A percentile compares a stretch with the other conserved stretches of the same genome.
These are phyloP conservation scores for Morone saxatilis DNA, from an alignment of 2,113 vertebrate genomes.

Conservation along the genomic window DNA sequence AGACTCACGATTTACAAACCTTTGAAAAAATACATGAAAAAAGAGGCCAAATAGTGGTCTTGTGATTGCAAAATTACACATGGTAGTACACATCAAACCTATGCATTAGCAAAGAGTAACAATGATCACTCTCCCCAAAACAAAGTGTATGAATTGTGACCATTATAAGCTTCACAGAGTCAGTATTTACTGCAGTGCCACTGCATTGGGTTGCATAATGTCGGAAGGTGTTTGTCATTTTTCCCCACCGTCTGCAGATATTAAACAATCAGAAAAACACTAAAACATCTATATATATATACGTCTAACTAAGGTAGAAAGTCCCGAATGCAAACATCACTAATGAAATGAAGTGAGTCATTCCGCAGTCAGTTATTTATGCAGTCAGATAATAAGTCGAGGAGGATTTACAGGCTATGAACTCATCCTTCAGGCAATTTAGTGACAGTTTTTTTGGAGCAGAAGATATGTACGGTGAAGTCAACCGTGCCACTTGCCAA, in stretches of 20 bases:
- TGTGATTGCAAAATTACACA: not conserved
- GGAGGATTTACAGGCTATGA: conserved; percentile 8
- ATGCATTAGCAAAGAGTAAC: not conserved
- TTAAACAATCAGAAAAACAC: not conserved
- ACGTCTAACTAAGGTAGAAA: not conserved
- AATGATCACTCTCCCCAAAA: not conserved
- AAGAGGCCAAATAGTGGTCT: not conserved
- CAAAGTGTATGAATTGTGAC: not conserved
- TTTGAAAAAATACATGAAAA: not conserved
- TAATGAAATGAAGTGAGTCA: not conserved
- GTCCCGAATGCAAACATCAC: not conserved
- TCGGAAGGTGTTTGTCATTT: not conserved
- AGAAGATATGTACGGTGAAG: conserved; percentile 14
- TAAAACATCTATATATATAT: not conserved
- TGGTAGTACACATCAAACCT: not conserved
- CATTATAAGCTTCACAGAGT: not conserved
- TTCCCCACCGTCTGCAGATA: not conserved
- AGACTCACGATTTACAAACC: too few relatives aligned
- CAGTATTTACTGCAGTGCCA: not conserved
- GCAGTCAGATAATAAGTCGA: not conserved
- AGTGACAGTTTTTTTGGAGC: conserved; percentile 11
- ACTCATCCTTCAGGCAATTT: conserved; percentile 4
- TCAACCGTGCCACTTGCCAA: conserved; percentile 3
- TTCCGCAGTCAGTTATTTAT: not conserved
- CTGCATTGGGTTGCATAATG: conserved; percentile 15